Conservation (phyloP, 2,113 vertebrate species). For the Phrynocephalus versicolor region DNA sequence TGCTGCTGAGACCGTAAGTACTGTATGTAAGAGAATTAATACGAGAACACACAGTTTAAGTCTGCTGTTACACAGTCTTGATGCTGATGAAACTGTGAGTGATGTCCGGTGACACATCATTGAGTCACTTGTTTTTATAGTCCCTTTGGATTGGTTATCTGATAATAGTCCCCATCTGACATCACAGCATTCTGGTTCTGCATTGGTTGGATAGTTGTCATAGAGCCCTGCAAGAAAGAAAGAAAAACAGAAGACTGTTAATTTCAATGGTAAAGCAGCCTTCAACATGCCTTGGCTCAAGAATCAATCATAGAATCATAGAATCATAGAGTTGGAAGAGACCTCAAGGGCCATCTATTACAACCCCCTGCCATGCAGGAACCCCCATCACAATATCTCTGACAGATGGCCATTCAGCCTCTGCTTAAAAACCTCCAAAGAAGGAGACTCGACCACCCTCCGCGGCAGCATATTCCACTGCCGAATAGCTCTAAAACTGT, state of each 20-base stretch:
- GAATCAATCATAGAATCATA: too few relatives aligned
- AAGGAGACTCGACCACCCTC: too few relatives aligned
- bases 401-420: too few relatives aligned
- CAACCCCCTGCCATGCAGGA: too few relatives aligned
- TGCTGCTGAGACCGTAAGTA: conserved; percentile 92
- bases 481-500: too few relatives aligned
- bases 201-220: conserved; percentile 89
- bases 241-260: conserved; percentile 42
- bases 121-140: conserved; percentile 86
- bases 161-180: conserved; percentile 89
- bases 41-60: conserved; percentile 97
- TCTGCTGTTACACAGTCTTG: conserved; percentile 94
- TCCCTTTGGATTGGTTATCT: conserved; percentile 83
- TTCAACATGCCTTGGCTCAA: not conserved
- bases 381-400: too few relatives aligned
- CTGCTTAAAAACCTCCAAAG: too few relatives aligned
- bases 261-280: not conserved
- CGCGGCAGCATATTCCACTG: too few relatives aligned
- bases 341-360: too few relatives aligned
- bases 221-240: conserved; percentile 83
- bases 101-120: conserved; percentile 87
- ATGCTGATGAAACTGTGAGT: conserved; percentile 89
- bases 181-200: conserved; percentile 95
- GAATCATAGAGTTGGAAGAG: too few relatives aligned
- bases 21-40: conserved; percentile 94